phyloP scores from a whole-genome alignment of 2,888 invertebrate species.

The Drosophila putrida region DNA sequence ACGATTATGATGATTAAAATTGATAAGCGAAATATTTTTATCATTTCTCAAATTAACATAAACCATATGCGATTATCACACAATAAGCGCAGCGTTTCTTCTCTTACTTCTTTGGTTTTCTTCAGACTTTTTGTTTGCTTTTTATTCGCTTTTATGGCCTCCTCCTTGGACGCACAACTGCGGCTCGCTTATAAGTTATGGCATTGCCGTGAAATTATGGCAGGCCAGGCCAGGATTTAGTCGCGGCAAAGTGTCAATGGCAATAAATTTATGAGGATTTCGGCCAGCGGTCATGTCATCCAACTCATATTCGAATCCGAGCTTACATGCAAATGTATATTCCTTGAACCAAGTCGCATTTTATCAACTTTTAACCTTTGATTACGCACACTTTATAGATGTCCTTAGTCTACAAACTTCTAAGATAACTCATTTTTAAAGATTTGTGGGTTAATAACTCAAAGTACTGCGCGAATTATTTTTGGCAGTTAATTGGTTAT shows the following conservation, averaged over 20 bases:
- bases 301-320: constrained; percentile 37
- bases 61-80: constrained; percentile 78
- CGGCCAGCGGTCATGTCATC: constrained; percentile 67
- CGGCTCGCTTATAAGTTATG: constrained; percentile 64
- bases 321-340: constrained; percentile 10
- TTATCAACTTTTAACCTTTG: constrained; percentile 48
- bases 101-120: constrained; percentile 18
- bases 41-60: constrained; percentile 82
- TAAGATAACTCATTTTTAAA: neutral
- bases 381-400: constrained; percentile 2
- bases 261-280: constrained; percentile 79
- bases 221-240: constrained; percentile 64
- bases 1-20: constrained; percentile 81
- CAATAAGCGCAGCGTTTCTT: constrained; percentile 65
- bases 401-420: neutral
- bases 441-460: neutral
- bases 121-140: constrained; percentile 64
- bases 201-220: constrained; percentile 65
- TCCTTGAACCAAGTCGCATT: constrained; percentile 24
- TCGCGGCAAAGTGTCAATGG: constrained; percentile 74
- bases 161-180: constrained; percentile 34
- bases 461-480: neutral
- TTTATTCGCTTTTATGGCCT: constrained; percentile 75
- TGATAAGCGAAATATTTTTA: constrained; percentile 84
- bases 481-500: neutral